Evolutionary conservation across 1,140 invertebrate species (phyloP).

Genomic region (Conus ventricosus): DNA sequence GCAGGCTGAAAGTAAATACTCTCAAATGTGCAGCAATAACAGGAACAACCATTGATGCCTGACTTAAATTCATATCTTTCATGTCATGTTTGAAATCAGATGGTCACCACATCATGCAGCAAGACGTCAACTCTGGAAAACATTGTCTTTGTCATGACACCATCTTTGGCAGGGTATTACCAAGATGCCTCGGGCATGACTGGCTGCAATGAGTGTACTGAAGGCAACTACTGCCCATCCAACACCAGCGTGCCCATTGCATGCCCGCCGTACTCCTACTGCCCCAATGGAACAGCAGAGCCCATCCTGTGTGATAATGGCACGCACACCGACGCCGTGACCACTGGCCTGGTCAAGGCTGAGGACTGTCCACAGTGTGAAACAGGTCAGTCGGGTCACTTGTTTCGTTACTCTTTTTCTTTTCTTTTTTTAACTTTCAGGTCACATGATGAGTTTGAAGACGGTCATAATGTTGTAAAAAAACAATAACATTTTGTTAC

Average conservation of each 20-base stretch:
- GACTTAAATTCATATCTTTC: too few species aligned
- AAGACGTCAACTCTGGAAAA: too few species aligned
- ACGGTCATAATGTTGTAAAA: too few species aligned
- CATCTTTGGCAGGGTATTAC: constrained; percentile 56
- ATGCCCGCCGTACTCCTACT: constrained; percentile 66
- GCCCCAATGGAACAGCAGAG: constrained; percentile 58
- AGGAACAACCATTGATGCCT: too few species aligned
- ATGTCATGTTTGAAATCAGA: too few species aligned
- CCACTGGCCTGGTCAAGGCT: constrained; percentile 50
- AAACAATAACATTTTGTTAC: too few species aligned
- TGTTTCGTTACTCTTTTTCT: neutral
- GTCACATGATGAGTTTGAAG: too few species aligned
- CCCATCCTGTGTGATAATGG: constrained; percentile 66
- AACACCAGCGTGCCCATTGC: constrained; percentile 63
- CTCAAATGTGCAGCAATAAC: too few species aligned
- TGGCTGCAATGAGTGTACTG: constrained; percentile 61
- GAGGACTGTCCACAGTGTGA: constrained; percentile 61
- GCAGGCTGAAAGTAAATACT: too few species aligned
- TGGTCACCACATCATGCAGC: too few species aligned
- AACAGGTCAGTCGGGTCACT: constrained; percentile 61
- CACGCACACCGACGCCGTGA: constrained; percentile 58
- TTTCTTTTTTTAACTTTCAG: neutral
- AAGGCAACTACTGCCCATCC: constrained; percentile 56
- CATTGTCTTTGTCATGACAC: neutral
- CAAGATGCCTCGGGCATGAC: constrained; percentile 55